phyloP scores from a whole-genome alignment of 2,888 invertebrate genomes.

The Sesia apiformis region DNA sequence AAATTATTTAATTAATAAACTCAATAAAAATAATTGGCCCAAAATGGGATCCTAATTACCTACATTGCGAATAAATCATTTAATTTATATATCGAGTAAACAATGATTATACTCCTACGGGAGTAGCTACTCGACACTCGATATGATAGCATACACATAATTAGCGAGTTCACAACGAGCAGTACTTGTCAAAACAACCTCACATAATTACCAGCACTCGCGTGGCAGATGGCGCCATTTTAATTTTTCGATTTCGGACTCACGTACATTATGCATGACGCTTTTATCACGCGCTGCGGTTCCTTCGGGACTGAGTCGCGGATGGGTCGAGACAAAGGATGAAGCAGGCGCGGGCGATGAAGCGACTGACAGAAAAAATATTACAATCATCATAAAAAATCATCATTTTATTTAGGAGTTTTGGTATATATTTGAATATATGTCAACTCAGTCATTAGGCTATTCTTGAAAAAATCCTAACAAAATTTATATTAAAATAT shows the following conservation, averaged over 20 bases:
- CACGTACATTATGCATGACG: conserved; percentile 67
- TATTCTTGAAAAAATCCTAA: no score
- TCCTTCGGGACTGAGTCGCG: conserved; percentile 55
- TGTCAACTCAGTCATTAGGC: no score
- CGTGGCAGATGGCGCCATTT: conserved; percentile 66
- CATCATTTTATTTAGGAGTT: no score
- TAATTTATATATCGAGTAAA: no score
- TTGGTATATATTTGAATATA: no score
- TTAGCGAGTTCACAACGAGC: conserved; percentile 47
- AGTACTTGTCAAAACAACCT: conserved; percentile 35
- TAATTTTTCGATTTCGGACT: conserved; percentile 74
- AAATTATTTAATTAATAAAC: no score
- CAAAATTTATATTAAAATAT: no score
- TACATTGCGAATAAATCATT: no score
- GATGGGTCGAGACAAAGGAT: conserved; percentile 8
- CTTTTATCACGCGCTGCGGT: conserved; percentile 69
- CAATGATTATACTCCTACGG: no score
- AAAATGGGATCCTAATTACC: no score
- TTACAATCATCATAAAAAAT: neutral
- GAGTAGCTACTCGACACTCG: neutral
- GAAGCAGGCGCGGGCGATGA: neutral
- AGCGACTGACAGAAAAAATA: neutral
- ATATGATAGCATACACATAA: conserved; percentile 21
- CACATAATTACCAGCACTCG: conserved; percentile 19
- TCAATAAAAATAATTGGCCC: no score